Evolutionary conservation across 2,113 vertebrate species (phyloP), one percentile per base, ranked within the genome.

Genomic region (Gallinago paraguaiae): DNA sequence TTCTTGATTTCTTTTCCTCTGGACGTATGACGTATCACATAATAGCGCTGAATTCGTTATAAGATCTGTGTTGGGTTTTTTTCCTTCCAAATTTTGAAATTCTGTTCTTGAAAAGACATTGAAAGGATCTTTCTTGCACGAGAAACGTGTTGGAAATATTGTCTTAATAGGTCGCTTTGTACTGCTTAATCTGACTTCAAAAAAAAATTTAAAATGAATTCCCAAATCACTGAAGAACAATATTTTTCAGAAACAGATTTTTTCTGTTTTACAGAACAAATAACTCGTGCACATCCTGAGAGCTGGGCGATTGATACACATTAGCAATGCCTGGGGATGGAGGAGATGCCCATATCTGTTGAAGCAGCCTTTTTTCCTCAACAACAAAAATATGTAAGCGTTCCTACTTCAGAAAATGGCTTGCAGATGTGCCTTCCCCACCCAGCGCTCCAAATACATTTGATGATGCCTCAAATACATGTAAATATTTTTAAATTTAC

Each of bases 401-500:
- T 88, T 94, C 43, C 17, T 81, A 53, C 27, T 88, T 76, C 18
- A 93, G 51, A 81, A 94, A 81, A 96, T 90, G 37, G 13, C 53
- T 71, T 88, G 48, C 86, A 96, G 88, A 92, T 93, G 88, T 84
- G 63, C 45, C 24, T 90, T 90, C 46, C 24, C 19, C 53, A 71
- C 35, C 24, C 69, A 67, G 46, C 61, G 67, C 61, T 46, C 45
- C 71, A 67, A 78, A 90, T 64, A 46, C 69, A 37, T 72, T 90
- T 86, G 33, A 33, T 59, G 79, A 59, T 75, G 65, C 79, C 72
- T 93, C 65, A 90, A 39, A 83, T 78, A 72, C 50, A 90, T 92
- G 79, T 86, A 93, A 96, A 90, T 88, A 93, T 79, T 92, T 90
- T 57, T 19, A 78, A 69, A 56, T 71, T 92, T 88, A 48, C 64